phyloP scores from a whole-genome alignment of 92 coral and sea anemone genomes.

The Bergia sp. region DNA sequence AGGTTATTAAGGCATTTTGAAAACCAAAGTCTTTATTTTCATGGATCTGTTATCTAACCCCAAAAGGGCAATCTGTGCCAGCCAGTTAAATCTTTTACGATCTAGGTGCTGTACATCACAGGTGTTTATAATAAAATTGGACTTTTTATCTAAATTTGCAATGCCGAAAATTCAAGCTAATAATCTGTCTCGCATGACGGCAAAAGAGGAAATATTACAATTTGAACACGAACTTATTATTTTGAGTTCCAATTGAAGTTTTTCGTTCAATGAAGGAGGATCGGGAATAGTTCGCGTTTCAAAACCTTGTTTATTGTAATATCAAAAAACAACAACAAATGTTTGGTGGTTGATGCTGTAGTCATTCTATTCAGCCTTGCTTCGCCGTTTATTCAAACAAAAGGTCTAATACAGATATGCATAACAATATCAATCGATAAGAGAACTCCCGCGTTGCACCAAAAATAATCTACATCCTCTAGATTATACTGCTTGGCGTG shows the following conservation, averaged over 20 bases:
- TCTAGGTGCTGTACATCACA: conserved; percentile 45
- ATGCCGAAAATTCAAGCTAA: conserved; percentile 10
- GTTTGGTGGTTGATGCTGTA: conserved; percentile 42
- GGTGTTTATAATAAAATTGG: conserved; percentile 12
- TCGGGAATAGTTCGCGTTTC: conserved; percentile 12
- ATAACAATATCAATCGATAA: conserved; percentile 67
- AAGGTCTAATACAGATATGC: conserved; percentile 64
- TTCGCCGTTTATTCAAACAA: conserved; percentile 53
- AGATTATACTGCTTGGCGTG: conserved; percentile 41
- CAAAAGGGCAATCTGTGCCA: conserved; percentile 43
- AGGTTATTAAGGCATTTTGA: conserved; percentile 35
- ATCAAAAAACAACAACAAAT: conserved; percentile 45
- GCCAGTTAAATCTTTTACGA: conserved; percentile 28
- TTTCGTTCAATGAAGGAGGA: background rate
- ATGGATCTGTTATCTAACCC: conserved; percentile 35
- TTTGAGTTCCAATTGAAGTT: background rate
- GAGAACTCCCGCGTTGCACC: conserved; percentile 56
- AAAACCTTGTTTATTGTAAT: conserved; percentile 44
- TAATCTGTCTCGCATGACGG: conserved; percentile 29
- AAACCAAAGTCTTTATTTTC: conserved; percentile 20
- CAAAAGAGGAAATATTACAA: conserved; percentile 2
- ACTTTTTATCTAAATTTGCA: background rate
- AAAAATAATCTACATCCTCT: conserved; percentile 40
- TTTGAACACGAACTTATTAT: conserved; percentile 1
- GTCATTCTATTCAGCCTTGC: conserved; percentile 45